phyloP scores from a whole-genome alignment of 2,113 vertebrate genomes.

The Tachycineta bicolor region DNA sequence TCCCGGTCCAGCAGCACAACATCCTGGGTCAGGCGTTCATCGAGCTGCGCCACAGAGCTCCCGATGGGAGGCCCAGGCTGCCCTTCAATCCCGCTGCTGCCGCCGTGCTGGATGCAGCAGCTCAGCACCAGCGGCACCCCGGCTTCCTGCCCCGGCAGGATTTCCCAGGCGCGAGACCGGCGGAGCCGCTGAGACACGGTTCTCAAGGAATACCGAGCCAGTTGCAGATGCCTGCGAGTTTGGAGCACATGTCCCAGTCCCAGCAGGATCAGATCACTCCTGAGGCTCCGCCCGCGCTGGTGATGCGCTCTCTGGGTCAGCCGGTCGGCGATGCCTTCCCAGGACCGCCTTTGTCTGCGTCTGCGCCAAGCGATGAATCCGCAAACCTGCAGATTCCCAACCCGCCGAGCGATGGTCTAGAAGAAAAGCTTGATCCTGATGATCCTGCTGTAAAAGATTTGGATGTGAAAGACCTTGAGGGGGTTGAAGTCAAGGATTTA shows the following conservation, averaged over 20 bases:
- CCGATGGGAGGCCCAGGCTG: conserved; percentile 83
- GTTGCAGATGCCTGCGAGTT: conserved; percentile 74
- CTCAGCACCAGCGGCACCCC: conserved; percentile 70
- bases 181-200: conserved; percentile 68
- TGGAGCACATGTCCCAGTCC: conserved; percentile 79
- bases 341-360: conserved; percentile 70
- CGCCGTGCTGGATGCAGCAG: conserved; percentile 70
- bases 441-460: conserved; percentile 94
- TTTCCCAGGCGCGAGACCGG: conserved; percentile 69
- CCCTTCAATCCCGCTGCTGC: conserved; percentile 69
- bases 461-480: conserved; percentile 87
- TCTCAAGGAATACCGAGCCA: conserved; percentile 70
- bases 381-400: conserved; percentile 53
- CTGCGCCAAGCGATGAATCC: conserved; percentile 64
- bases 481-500: conserved; percentile 93
- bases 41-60: conserved; percentile 87
- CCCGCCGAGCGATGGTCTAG: conserved; percentile 77
- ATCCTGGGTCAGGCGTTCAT: conserved; percentile 94
- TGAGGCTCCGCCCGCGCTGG: conserved; percentile 69
- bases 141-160: conserved; percentile 79
- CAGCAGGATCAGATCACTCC: conserved; percentile 74
- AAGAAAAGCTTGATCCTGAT: conserved; percentile 91
- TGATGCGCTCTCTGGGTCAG: conserved; percentile 84
- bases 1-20: conserved; percentile 87
- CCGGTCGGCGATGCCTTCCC: conserved; percentile 78